Percentiles rank a stretch among this genome's conserved stretches.
These are phyloP conservation scores for Dexiosoma caninum DNA, from an alignment of 2,888 invertebrate genomes.

Conservation along the genomic window DNA sequence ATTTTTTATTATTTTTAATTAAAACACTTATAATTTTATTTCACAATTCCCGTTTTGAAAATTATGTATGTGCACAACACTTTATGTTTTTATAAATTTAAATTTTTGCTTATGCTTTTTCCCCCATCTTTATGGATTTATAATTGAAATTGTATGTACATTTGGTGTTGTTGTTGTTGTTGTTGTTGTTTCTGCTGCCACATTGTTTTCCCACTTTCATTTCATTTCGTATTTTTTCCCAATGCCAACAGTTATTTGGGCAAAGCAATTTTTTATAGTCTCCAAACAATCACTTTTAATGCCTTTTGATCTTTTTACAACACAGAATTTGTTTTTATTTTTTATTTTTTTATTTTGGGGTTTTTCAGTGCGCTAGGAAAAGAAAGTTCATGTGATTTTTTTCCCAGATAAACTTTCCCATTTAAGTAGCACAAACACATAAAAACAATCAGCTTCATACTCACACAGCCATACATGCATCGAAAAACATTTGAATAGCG, in stretches of 20 bases:
- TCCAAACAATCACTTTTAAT: slow-evolving; percentile 58
- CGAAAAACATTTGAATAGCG: too few relatives aligned
- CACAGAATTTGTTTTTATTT: slow-evolving; percentile 17
- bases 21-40: neutral
- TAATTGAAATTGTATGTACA: slow-evolving; percentile 46
- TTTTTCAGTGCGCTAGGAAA: slow-evolving; percentile 26
- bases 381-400: neutral
- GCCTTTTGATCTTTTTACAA: slow-evolving; percentile 57
- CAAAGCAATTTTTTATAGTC: slow-evolving; percentile 42
- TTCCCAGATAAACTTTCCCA: slow-evolving; percentile 7
- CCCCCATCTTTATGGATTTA: slow-evolving; percentile 10
- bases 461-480: neutral
- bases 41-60: too few relatives aligned
- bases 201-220: slow-evolving; percentile 24
- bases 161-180: neutral
- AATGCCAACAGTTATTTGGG: slow-evolving; percentile 52
- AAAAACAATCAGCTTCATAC: slow-evolving; percentile 9
- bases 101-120: neutral
- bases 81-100: slow-evolving; percentile 28
- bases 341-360: too few relatives aligned
- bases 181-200: neutral
- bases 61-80: too few relatives aligned
- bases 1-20: neutral
- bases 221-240: slow-evolving; percentile 6
- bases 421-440: neutral